Percentiles rank a stretch among this genome's conserved stretches.
phyloP scores from a whole-genome alignment of 2,888 invertebrate species.

The Lycophotia porphyrea region DNA sequence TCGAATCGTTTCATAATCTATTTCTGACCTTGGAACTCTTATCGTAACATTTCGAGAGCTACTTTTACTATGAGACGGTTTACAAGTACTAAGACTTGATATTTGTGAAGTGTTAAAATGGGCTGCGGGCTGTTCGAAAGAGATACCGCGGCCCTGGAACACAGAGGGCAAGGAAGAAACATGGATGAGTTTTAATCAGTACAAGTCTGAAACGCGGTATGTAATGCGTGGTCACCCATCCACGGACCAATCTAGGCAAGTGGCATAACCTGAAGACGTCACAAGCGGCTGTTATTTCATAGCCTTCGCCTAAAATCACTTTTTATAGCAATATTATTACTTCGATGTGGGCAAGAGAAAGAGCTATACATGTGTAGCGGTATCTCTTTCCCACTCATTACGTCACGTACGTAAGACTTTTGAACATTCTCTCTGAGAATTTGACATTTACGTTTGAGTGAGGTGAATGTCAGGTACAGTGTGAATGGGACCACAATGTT shows the following conservation, averaged over 20 bases:
- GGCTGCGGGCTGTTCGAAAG: too few relatives aligned
- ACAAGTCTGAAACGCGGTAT: too few relatives aligned
- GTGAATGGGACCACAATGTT: background rate
- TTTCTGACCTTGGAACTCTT: constrained; percentile 60
- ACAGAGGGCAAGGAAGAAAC: too few relatives aligned
- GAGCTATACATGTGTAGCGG: background rate
- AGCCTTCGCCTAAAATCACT: background rate
- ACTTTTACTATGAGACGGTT: constrained; percentile 51
- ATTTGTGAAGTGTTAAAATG: constrained; percentile 31
- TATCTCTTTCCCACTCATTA: background rate
- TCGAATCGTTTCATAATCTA: constrained; percentile 62
- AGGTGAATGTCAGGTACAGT: constrained; percentile 39
- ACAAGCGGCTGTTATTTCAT: too few relatives aligned
- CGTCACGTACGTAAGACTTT: background rate
- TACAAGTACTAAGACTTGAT: constrained; percentile 15
- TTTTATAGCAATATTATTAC: background rate
- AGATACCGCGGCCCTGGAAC: too few relatives aligned
- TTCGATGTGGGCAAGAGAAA: background rate
- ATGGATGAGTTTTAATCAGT: too few relatives aligned
- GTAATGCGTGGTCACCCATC: too few relatives aligned
- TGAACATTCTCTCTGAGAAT: constrained; percentile 48
- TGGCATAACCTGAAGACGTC: too few relatives aligned
- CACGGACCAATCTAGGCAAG: too few relatives aligned
- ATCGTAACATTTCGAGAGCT: constrained; percentile 51
- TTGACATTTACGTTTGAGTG: constrained; percentile 43